Percentiles rank a stretch among this genome's conserved stretches.
Conservation (phyloP, 2,888 invertebrate species). For the Aphidoletes aphidimyza region DNA sequence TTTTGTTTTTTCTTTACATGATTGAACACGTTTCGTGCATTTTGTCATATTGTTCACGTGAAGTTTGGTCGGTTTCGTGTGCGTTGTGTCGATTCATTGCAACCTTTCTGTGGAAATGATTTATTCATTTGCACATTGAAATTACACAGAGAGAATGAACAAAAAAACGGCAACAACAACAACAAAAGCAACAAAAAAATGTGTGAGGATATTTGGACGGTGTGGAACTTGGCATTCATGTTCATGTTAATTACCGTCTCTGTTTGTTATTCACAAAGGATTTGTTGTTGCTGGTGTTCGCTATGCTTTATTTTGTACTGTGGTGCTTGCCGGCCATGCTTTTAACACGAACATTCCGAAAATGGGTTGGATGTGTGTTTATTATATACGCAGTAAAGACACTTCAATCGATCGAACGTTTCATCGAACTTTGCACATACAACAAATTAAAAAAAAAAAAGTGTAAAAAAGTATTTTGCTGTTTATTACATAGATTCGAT, state of each 20-base stretch:
- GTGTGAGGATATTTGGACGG: too few relatives aligned
- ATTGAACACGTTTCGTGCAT: constrained; percentile 33
- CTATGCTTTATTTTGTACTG: too few relatives aligned
- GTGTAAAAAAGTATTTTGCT: too few relatives aligned
- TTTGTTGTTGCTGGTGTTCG: neutral
- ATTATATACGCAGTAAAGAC: neutral
- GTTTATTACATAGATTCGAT: neutral
- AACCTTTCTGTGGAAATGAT: neutral
- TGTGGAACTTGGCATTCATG: neutral
- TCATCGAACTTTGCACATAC: neutral
- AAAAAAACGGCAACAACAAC: neutral
- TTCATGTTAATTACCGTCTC: neutral
- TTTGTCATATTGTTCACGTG: neutral
- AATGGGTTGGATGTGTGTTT: too few relatives aligned
- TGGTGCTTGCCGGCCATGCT: too few relatives aligned
- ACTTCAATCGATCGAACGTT: neutral
- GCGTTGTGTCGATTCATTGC: neutral
- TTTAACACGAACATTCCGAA: too few relatives aligned
- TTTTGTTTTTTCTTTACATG: constrained; percentile 4
- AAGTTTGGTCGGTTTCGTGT: neutral
- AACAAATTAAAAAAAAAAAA: too few relatives aligned
- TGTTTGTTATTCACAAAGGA: neutral
- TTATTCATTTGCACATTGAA: neutral
- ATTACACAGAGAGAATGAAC: neutral
- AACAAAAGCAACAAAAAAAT: too few relatives aligned